Evolutionary conservation across 2,113 vertebrate genomes (phyloP).

Genomic region (Henicopernis longicauda): DNA sequence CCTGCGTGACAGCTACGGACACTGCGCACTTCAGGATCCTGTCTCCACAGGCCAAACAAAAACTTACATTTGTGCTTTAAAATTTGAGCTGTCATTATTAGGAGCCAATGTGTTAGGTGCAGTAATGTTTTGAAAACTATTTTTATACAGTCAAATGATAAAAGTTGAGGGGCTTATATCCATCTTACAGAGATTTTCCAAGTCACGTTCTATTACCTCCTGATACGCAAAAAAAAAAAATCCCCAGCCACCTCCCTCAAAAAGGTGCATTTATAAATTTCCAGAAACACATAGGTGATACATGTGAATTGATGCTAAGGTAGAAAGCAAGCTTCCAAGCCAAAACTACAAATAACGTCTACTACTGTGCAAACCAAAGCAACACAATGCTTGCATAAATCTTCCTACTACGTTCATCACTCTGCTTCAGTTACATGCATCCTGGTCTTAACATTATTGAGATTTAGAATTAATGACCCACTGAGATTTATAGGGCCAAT

Average conservation of each 20-base stretch:
- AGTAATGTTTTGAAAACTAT: background rate
- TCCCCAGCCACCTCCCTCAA: background rate
- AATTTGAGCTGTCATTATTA: background rate
- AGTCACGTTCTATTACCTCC: background rate
- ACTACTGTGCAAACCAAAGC: background rate
- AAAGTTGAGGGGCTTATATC: background rate
- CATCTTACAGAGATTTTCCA: background rate
- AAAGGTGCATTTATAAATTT: background rate
- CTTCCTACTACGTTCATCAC: background rate
- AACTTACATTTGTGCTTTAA: background rate
- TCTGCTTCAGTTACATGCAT: background rate
- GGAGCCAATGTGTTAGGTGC: background rate
- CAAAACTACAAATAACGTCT: background rate
- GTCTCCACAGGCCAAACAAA: background rate
- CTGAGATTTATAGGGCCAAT: slow-evolving; percentile 30
- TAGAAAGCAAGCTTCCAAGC: background rate
- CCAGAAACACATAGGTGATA: background rate
- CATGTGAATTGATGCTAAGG: background rate
- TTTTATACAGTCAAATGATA: background rate
- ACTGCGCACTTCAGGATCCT: background rate
- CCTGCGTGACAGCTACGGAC: background rate
- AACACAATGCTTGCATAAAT: background rate
- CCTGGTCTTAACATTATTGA: slow-evolving; percentile 1
- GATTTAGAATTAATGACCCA: slow-evolving; percentile 38
- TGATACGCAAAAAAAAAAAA: background rate